Evolutionary conservation across 1,140 invertebrate species (phyloP), one percentile per base, ranked within the genome.

Genomic region (Drosophila kurseongensis): DNA sequence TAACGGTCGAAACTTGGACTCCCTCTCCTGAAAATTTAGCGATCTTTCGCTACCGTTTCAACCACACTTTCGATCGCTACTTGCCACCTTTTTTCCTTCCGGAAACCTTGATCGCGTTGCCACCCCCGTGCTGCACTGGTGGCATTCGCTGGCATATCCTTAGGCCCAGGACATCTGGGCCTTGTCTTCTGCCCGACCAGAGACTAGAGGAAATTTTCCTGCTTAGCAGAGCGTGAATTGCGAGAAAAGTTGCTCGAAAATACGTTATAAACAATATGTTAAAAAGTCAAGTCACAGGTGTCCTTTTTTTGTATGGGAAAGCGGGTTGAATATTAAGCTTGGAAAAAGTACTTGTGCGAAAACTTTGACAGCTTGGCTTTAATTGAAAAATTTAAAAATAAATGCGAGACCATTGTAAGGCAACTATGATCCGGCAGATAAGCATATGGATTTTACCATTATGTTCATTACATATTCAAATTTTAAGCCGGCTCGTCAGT

Each of bases 191-290:
- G 65, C 4, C 68, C 12, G 56, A 60, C 4, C 68, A n/a, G 52
- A 55, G 38, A 45, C 9, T 40, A 36, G 58, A 51, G 45, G 35
- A 29, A 57, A 56, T 69, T 75, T 67, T 44, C 75, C 67, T 73
- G 78, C 47, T 45, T 61, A 88, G 32, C 82, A 16, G 50, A 35
- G 75, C 83, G 75, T 82, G 63, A 86, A 72, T 56, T 56, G 23
- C 36, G 75, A 81, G 63, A 67, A 86, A 84, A 84, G 62, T 83
- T 72, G 77, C 45, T 29, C 32, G 50, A 51, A 84, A 85, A 74
- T 80, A 85, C 81, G 81, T 86, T 83, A 72, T 52, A 76, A 83
- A 78, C 65, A 2, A 78, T 82, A 83, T 80, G 80, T 76, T 85
- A 81, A 62, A 81, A 86, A 85, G 52, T 63, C 47, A 62, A 40